Conservation (phyloP, 2,113 vertebrate species). For the Mionectes macconnelli region DNA sequence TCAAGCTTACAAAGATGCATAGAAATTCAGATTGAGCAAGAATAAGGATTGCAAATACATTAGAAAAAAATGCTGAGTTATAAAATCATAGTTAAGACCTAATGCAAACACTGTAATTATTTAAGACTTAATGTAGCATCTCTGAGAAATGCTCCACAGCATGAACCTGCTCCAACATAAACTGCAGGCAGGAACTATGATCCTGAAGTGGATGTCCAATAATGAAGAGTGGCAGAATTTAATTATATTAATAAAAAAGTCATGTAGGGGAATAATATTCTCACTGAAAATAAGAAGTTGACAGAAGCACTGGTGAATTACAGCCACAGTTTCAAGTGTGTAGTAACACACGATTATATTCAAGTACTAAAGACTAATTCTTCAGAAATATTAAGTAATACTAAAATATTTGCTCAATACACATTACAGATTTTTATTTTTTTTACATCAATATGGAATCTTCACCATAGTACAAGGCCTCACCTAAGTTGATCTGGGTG, state of each 20-base stretch:
- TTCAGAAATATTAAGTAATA: not conserved
- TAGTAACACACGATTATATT: not conserved
- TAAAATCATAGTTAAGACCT: not conserved
- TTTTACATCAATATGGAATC: not conserved
- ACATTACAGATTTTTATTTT: not conserved
- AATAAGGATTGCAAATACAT: not conserved
- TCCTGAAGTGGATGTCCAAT: not conserved
- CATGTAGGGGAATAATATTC: not conserved
- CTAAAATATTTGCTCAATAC: not conserved
- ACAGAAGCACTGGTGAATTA: not conserved
- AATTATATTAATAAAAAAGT: not conserved
- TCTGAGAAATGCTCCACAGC: not conserved
- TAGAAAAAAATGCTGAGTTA: not conserved
- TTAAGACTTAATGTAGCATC: not conserved
- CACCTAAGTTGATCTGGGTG: not conserved
- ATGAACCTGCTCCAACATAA: not conserved
- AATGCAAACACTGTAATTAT: not conserved
- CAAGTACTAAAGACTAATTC: not conserved
- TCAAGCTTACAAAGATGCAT: fast-evolving
- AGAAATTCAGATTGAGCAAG: not conserved
- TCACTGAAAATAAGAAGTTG: not conserved
- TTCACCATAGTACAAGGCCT: not conserved
- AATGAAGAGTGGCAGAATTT: not conserved
- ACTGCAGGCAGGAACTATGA: not conserved
- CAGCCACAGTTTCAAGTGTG: not conserved